phyloP scores from a whole-genome alignment of 2,113 vertebrate species.

The Perca fluviatilis region DNA sequence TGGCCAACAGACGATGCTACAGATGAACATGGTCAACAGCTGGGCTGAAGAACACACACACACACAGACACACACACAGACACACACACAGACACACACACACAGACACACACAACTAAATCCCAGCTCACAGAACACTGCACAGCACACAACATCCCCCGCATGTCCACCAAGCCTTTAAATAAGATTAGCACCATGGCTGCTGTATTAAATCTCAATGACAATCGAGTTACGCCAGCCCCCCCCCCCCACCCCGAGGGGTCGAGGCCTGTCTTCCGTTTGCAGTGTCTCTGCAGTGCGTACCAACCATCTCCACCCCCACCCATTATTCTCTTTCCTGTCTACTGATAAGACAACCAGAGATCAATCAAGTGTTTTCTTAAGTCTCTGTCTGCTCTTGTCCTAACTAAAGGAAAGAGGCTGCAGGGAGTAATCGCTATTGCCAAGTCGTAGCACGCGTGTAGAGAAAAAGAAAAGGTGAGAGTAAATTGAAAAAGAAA shows the following conservation, averaged over 20 bases:
- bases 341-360: conserved; percentile 52
- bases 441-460: background rate
- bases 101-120: conserved; percentile 42
- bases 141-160: conserved; percentile 35
- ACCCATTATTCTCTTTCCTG: conserved; percentile 44
- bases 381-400: conserved; percentile 17
- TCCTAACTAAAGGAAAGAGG: conserved; percentile 18
- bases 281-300: conserved; percentile 22
- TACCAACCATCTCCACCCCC: background rate
- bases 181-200: conserved; percentile 74
- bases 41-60: conserved; percentile 29
- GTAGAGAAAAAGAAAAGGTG: background rate
- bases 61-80: conserved; percentile 4
- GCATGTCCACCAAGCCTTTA: conserved; percentile 56
- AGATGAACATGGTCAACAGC: conserved; percentile 16
- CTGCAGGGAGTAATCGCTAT: conserved; percentile 13
- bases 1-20: background rate
- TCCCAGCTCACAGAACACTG: conserved; percentile 34
- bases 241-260: conserved; percentile 39
- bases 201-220: conserved; percentile 75
- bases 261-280: conserved; percentile 46
- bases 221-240: conserved; percentile 71
- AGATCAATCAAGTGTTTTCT: conserved; percentile 51
- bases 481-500: background rate
- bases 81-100: background rate